Percentiles rank a stretch among this genome's conserved stretches.
Evolutionary conservation across 2,797 vertebrate genomes (phyloP).

Genomic region (Crocodylus rhombifer): DNA sequence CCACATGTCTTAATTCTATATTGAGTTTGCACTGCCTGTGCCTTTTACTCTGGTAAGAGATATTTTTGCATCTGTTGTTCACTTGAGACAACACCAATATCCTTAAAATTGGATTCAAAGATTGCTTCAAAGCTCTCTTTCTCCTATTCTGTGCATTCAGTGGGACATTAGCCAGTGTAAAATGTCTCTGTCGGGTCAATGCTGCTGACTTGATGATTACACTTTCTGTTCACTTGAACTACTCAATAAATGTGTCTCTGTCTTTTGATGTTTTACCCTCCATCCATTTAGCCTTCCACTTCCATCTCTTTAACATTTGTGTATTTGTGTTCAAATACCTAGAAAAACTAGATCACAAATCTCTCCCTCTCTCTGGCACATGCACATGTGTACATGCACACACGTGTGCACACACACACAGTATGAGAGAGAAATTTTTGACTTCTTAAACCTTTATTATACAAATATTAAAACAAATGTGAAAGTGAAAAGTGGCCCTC

Average conservation of each 20-base stretch:
- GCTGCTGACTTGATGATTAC: background rate
- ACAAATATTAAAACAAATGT: too few relatives aligned
- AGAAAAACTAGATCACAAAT: background rate
- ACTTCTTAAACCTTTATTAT: too few relatives aligned
- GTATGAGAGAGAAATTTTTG: too few relatives aligned
- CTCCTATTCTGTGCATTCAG: background rate
- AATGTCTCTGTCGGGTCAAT: background rate
- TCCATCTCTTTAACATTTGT: slow-evolving; percentile 6
- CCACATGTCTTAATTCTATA: background rate
- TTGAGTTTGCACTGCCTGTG: background rate
- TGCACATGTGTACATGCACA: background rate
- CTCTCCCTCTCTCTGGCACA: too few relatives aligned
- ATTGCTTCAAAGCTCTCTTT: background rate
- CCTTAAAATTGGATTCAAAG: slow-evolving; percentile 11
- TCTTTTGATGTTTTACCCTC: background rate
- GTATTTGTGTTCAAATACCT: background rate
- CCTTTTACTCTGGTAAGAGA: background rate
- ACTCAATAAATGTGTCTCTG: background rate
- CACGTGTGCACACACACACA: too few relatives aligned
- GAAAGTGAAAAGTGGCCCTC: too few relatives aligned
- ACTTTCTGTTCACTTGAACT: slow-evolving; percentile 1
- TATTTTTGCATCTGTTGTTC: slow-evolving; percentile 20
- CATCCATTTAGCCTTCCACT: background rate
- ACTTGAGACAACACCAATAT: background rate
- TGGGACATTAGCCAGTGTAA: background rate